Percentiles rank a stretch among this genome's conserved stretches.
Conservation (phyloP, 2,113 vertebrate genomes). For the Oophaga pumilio region DNA sequence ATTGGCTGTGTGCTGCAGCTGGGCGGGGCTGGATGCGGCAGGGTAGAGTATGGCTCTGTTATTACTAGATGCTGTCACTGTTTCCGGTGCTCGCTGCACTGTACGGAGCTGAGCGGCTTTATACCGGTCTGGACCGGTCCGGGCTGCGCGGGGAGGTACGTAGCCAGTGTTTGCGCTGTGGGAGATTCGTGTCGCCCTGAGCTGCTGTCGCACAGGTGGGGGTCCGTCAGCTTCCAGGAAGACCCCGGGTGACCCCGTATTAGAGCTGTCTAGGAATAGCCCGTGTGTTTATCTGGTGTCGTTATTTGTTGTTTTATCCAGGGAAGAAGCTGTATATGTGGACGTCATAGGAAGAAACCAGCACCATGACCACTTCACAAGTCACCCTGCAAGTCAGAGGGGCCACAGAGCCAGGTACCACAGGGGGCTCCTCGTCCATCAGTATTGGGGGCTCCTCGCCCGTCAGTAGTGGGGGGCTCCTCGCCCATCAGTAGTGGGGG, state of each 20-base stretch:
- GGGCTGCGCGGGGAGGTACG: background rate
- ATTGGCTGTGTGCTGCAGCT: background rate
- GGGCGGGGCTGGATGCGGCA: constrained; percentile 2
- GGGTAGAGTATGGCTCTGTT: background rate
- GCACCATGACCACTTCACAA: constrained; percentile 81
- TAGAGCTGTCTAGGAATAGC: background rate
- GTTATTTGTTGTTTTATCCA: background rate
- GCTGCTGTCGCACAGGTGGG: background rate
- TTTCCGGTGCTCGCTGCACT: constrained; percentile 4
- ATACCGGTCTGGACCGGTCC: constrained; percentile 30
- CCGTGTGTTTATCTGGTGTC: background rate
- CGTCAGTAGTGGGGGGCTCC: no score
- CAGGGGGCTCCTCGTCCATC: no score
- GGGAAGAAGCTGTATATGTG: background rate
- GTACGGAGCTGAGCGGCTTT: background rate
- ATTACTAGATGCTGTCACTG: background rate
- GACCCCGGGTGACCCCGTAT: background rate
- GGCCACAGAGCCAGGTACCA: constrained; percentile 79
- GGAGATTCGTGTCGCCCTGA: background rate
- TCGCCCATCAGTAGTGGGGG: no score
- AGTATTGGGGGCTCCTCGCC: no score
- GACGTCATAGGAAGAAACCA: constrained; percentile 53
- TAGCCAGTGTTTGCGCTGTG: background rate
- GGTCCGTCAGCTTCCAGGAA: background rate
- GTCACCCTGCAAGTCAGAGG: constrained; percentile 85